Conservation (phyloP, 2,113 vertebrate genomes). For the Chionodraco myersi region DNA sequence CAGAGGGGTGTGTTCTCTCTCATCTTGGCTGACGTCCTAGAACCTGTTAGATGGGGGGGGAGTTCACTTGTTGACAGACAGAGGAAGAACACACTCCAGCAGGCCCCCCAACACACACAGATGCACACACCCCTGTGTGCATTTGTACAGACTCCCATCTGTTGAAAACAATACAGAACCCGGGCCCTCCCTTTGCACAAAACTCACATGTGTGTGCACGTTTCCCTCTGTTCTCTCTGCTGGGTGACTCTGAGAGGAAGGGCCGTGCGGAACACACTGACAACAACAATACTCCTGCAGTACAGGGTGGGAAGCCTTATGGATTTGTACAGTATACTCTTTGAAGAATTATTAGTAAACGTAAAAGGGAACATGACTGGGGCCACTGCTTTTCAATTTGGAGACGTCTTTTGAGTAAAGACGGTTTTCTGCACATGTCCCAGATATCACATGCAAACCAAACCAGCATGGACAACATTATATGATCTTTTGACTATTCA, state of each 20-base stretch:
- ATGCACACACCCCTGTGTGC: constrained; percentile 44
- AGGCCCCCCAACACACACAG: constrained; percentile 32
- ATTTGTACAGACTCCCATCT: constrained; percentile 53
- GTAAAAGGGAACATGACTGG: too few species aligned
- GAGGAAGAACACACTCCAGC: constrained; percentile 62
- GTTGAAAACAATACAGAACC: constrained; percentile 77
- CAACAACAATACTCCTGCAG: constrained; percentile 22
- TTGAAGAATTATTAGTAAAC: not conserved
- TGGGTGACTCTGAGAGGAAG: constrained; percentile 49
- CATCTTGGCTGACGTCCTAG: constrained; percentile 61
- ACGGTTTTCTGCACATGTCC: too few species aligned
- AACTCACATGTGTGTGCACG: constrained; percentile 76
- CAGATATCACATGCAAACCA: too few species aligned
- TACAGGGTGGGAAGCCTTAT: not conserved
- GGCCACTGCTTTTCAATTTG: too few species aligned
- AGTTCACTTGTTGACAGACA: constrained; percentile 68
- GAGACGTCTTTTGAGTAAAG: too few species aligned
- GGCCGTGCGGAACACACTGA: constrained; percentile 38
- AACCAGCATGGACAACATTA: too few species aligned
- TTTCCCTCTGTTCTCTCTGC: constrained; percentile 69
- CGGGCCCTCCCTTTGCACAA: constrained; percentile 59
- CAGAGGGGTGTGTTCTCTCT: constrained; percentile 63
- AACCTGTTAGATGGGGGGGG: constrained; percentile 51
- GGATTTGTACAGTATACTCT: not conserved
- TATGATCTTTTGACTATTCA: too few species aligned